phyloP scores from a whole-genome alignment of 2,888 invertebrate genomes.

The Andrena trimmerana region DNA sequence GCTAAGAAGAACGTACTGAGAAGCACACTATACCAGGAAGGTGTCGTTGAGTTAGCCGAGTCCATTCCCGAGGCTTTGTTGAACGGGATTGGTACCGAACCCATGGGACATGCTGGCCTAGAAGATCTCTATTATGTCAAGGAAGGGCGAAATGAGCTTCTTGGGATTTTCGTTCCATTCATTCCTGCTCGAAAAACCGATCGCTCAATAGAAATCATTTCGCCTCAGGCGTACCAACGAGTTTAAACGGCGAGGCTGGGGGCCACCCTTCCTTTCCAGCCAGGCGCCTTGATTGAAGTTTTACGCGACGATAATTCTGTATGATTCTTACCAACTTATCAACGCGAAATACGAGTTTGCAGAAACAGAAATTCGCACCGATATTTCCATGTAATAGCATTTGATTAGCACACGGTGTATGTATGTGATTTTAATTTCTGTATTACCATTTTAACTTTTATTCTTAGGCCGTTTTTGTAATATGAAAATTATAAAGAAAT shows the following conservation, averaged over 20 bases:
- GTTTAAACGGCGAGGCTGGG: slow-evolving; percentile 36
- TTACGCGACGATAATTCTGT: slow-evolving; percentile 6
- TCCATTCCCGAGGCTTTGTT: slow-evolving; percentile 76
- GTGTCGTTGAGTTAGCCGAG: slow-evolving; percentile 69
- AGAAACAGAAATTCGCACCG: background rate
- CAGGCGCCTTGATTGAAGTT: slow-evolving; percentile 22
- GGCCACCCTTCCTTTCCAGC: background rate
- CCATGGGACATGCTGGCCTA: slow-evolving; percentile 71
- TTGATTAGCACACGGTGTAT: too few species aligned
- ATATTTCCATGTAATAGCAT: too few species aligned
- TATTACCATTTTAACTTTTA: too few species aligned
- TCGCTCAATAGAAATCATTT: slow-evolving; percentile 69
- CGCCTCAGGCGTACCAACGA: slow-evolving; percentile 31
- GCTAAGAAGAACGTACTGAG: slow-evolving; percentile 58
- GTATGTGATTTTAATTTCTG: too few species aligned
- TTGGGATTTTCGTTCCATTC: slow-evolving; percentile 70
- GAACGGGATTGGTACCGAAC: slow-evolving; percentile 74
- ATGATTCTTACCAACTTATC: slow-evolving; percentile 14
- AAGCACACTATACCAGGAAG: slow-evolving; percentile 44
- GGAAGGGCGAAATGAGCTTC: slow-evolving; percentile 75
- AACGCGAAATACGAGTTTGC: background rate
- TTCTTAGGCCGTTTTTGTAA: too few species aligned
- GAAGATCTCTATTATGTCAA: slow-evolving; percentile 76
- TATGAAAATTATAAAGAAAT: too few species aligned
- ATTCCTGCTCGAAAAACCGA: slow-evolving; percentile 65